A percentile compares a stretch with the other conserved stretches of the same genome.
These are phyloP conservation scores for Phortica variegata DNA, from an alignment of 1,140 invertebrate species.

Conservation along the genomic window DNA sequence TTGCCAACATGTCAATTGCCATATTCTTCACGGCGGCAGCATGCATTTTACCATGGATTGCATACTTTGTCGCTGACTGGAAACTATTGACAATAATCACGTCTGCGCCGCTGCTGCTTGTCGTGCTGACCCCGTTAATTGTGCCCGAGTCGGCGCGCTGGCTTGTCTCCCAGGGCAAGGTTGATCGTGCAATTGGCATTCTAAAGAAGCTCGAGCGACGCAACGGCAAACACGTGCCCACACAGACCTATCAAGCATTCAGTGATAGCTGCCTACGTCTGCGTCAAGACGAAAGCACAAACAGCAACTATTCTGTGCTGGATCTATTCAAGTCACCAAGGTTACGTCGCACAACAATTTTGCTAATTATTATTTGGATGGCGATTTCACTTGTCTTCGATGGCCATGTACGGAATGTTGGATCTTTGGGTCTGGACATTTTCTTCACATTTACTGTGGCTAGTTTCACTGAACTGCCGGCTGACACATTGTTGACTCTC, in stretches of 20 bases:
- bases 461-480: slow-evolving; percentile 70
- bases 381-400: slow-evolving; percentile 83
- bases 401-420: slow-evolving; percentile 81
- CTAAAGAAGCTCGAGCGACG: slow-evolving; percentile 77
- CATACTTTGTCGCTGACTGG: slow-evolving; percentile 76
- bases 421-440: slow-evolving; percentile 74
- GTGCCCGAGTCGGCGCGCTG: slow-evolving; percentile 83
- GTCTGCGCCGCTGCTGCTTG: slow-evolving; percentile 72
- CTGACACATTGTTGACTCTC: slow-evolving; percentile 77
- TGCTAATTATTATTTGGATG: slow-evolving; percentile 83
- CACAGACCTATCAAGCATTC: slow-evolving; percentile 72
- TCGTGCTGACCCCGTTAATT: slow-evolving; percentile 69
- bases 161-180: slow-evolving; percentile 78
- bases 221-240: slow-evolving; percentile 73
- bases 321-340: slow-evolving; percentile 76
- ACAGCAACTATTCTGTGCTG: slow-evolving; percentile 71
- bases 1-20: slow-evolving; percentile 87
- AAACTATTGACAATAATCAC: slow-evolving; percentile 70
- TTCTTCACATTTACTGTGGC: slow-evolving; percentile 84
- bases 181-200: slow-evolving; percentile 75
- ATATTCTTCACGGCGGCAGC: slow-evolving; percentile 83
- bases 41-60: slow-evolving; percentile 78
- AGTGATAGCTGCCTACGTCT: slow-evolving; percentile 50
- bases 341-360: slow-evolving; percentile 69
- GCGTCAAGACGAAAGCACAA: slow-evolving; percentile 67